Conservation (phyloP, 2,113 vertebrate genomes). For the Eupsittula cactorum region DNA sequence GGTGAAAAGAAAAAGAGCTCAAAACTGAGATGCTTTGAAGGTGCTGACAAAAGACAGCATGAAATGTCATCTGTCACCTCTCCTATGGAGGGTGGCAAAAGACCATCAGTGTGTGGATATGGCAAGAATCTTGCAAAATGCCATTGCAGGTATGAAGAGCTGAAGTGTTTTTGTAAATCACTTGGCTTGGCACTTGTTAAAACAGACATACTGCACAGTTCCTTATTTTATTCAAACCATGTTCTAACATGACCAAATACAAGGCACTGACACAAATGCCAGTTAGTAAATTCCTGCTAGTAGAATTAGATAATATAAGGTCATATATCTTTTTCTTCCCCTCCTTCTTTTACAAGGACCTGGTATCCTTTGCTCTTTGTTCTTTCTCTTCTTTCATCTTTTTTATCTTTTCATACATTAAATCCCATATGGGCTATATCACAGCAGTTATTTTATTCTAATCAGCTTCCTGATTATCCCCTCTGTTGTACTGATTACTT, state of each 20-base stretch:
- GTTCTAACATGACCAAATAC: background rate
- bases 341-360: background rate
- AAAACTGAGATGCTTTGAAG: background rate
- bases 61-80: background rate
- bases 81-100: background rate
- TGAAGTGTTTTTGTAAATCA: background rate
- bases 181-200: background rate
- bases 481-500: constrained; percentile 3
- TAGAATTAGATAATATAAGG: background rate
- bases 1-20: background rate
- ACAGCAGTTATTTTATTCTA: constrained; percentile 31
- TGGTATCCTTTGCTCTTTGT: constrained; percentile 35
- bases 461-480: constrained; percentile 16
- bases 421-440: constrained; percentile 6
- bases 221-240: background rate
- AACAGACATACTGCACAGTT: background rate
- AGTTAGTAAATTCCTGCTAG: background rate
- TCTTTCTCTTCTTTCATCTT: constrained; percentile 36
- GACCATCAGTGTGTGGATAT: background rate
- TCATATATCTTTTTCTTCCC: background rate
- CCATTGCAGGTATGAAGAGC: background rate
- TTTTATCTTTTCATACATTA: constrained; percentile 27
- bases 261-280: background rate
- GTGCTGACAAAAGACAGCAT: background rate
- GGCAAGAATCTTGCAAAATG: constrained; percentile 22